phyloP scores from a whole-genome alignment of 2,797 vertebrate species.

The Sebastes hubbsi region DNA sequence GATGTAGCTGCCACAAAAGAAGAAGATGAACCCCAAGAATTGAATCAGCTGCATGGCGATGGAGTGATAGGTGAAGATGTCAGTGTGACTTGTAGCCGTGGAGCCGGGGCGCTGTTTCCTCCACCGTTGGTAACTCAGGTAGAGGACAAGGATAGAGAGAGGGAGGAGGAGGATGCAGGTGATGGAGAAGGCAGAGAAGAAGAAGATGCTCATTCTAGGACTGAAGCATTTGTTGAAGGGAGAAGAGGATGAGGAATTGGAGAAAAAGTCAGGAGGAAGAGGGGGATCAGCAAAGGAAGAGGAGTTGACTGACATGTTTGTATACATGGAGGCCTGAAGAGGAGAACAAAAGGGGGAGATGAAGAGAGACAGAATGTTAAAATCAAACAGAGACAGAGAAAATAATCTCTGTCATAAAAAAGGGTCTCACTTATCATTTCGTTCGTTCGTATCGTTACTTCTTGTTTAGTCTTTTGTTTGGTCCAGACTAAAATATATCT shows the following conservation, averaged over 20 bases:
- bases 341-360: background rate
- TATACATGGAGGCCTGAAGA: background rate
- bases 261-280: no score
- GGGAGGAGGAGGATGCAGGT: background rate
- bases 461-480: no score
- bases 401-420: no score
- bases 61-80: background rate
- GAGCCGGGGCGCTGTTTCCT: background rate
- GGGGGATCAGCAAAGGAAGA: background rate
- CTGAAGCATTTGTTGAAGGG: rapidly evolving
- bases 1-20: rapidly evolving
- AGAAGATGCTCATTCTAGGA: rapidly evolving
- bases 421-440: no score
- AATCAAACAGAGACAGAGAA: no score
- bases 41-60: background rate
- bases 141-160: background rate
- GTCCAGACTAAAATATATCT: no score
- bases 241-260: no score
- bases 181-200: rapidly evolving
- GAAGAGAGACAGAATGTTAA: no score
- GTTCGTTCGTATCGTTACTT: no score
- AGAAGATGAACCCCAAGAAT: rapidly evolving
- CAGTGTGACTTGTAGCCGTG: background rate
- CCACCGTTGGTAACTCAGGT: background rate
- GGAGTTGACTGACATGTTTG: background rate